Conservation (phyloP, 2,797 vertebrate genomes). For the Moxostoma hubbsi region DNA sequence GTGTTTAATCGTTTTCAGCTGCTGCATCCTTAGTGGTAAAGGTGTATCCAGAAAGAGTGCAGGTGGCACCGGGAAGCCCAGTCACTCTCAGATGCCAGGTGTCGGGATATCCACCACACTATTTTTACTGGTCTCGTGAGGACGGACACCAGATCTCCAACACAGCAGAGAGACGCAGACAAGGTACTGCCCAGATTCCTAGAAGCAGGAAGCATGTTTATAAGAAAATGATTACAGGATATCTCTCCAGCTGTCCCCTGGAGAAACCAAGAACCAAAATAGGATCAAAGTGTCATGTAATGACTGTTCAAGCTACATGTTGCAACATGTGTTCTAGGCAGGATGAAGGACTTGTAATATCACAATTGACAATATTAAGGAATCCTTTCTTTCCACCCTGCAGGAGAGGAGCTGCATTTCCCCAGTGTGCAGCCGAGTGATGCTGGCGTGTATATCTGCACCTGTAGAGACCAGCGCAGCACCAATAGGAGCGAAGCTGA, state of each 20-base stretch:
- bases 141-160: slow-evolving; percentile 82
- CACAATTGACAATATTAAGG: background rate
- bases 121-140: slow-evolving; percentile 90
- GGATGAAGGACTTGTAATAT: background rate
- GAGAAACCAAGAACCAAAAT: background rate
- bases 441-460: slow-evolving; percentile 89
- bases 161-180: slow-evolving; percentile 77
- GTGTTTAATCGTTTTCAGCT: slow-evolving; percentile 61
- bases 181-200: slow-evolving; percentile 76
- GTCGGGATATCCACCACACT: slow-evolving; percentile 82
- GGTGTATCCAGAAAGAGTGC: slow-evolving; percentile 80
- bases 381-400: slow-evolving; percentile 25
- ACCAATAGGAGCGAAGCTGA: slow-evolving; percentile 88
- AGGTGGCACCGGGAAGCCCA: slow-evolving; percentile 74
- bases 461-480: slow-evolving; percentile 85
- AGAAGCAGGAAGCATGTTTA: background rate
- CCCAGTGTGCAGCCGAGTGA: slow-evolving; percentile 83
- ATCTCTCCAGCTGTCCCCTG: background rate
- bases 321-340: background rate
- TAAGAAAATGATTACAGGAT: background rate
- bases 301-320: background rate
- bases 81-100: slow-evolving; percentile 89
- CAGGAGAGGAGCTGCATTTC: slow-evolving; percentile 91
- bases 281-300: background rate
- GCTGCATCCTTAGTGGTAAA: slow-evolving; percentile 81